Evolutionary conservation across 2,113 vertebrate genomes (phyloP).

Genomic region (Laticauda colubrina): DNA sequence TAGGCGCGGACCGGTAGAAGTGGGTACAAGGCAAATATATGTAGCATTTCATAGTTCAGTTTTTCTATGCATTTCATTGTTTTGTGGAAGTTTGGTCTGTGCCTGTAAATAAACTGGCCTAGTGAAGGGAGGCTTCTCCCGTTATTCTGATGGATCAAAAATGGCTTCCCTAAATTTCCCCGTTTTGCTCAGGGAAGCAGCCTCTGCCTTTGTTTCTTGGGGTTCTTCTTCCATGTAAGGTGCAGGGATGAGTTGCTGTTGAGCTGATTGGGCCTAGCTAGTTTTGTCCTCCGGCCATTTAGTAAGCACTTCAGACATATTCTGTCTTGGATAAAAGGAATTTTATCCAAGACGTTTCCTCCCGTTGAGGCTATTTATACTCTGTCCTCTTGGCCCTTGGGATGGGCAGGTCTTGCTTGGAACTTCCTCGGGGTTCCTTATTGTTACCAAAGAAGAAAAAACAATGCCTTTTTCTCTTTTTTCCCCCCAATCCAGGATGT

Average conservation of each 20-base stretch:
- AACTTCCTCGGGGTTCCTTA: constrained; percentile 33
- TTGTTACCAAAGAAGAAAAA: background rate
- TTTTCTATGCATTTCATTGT: background rate
- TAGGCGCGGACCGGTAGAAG: no score
- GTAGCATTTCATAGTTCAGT: background rate
- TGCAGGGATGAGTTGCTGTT: background rate
- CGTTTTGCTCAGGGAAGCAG: background rate
- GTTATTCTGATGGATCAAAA: background rate
- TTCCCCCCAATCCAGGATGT: constrained; percentile 55
- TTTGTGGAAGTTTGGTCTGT: background rate
- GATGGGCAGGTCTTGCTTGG: background rate
- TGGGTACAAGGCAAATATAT: background rate
- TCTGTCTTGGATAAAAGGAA: constrained; percentile 45
- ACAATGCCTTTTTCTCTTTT: background rate
- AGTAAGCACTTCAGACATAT: constrained; percentile 48
- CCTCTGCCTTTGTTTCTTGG: no score
- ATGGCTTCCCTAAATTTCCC: background rate
- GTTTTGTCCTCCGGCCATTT: constrained; percentile 32
- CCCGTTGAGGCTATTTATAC: constrained; percentile 48
- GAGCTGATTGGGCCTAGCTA: background rate
- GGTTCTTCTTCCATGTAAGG: background rate
- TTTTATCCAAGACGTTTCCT: constrained; percentile 50
- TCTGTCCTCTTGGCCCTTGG: constrained; percentile 1
- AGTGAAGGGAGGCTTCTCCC: background rate
- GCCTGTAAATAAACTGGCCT: background rate